These are phyloP conservation scores for Hololepta plana DNA, from an alignment of 2,888 invertebrate species.

Conservation along the genomic window DNA sequence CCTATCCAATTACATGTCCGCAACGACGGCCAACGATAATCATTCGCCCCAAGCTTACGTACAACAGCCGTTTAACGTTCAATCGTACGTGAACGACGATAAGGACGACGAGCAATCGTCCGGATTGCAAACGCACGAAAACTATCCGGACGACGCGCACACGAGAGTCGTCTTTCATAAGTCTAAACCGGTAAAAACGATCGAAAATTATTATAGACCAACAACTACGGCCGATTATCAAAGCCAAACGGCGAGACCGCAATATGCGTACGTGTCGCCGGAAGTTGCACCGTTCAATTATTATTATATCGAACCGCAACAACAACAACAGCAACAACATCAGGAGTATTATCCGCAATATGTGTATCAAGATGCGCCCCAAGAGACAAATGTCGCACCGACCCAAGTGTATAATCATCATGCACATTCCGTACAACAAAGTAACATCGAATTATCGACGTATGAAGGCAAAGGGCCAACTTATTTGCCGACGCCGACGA, in stretches of 20 bases:
- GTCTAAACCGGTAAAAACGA: no score
- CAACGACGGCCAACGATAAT: conserved; percentile 9
- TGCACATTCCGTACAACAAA: no score
- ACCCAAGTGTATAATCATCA: conserved; percentile 1
- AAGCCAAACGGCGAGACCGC: background rate
- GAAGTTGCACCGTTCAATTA: background rate
- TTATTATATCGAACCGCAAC: background rate
- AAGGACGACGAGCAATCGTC: conserved; percentile 5
- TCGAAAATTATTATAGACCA: no score
- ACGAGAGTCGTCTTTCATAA: conserved; percentile 34
- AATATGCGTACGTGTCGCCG: background rate
- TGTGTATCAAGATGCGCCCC: conserved; percentile 2
- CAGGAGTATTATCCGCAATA: conserved; percentile 7
- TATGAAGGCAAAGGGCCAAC: no score
- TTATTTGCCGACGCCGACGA: no score
- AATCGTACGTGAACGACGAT: conserved; percentile 7
- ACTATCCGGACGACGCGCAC: conserved; percentile 37
- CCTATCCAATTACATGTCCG: conserved; percentile 31
- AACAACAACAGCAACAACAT: conserved; percentile 7
- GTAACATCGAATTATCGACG: no score
- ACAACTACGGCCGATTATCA: background rate
- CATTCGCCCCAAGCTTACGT: conserved; percentile 5
- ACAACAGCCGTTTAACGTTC: conserved; percentile 4
- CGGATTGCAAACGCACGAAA: conserved; percentile 30
- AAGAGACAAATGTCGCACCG: background rate